Base-by-base conservation (phyloP, 2,888 invertebrate genomes). In the Diadromus collaris region DNA sequence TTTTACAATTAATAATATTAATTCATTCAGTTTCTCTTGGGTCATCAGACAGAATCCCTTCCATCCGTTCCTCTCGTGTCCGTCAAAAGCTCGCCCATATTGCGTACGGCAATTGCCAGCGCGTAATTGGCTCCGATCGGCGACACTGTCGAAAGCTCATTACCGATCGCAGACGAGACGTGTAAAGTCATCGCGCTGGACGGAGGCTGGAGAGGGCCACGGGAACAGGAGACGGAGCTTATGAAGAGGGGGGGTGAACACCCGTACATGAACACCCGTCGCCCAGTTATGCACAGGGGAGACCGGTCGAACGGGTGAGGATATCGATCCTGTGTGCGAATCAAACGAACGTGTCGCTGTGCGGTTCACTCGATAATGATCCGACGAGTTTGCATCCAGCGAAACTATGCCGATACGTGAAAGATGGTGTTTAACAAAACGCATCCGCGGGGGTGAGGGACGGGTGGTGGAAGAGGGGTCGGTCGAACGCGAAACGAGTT, bases 401-500 rank as follows among this genome's bases (percentile, higher is more conserved):
- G 13, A 54, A 54, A 54, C 27, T 13, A 54, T 29, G 6, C 16
- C n/a, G 54, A 29, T 6, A 29, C 51, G 61, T 38, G 68, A 54
- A 61, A 68, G 68, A 60, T 27, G 27, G 54, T 16, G 54, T 54
- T 54, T 29, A 54, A 54, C 54, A 29, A 54, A 54, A 54, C 27
- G 54, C 27, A 13, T 24, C 16, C 54, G 46, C 19, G 21, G 34
- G 10, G 34, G 34, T 6, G 54, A 46, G 10, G 21, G 27, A 29
- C 24, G 38, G 13, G 1, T 10, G 38, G 13, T 24, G 46, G n/a
- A 32, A 21, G 19, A 54, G 65, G 32, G 29, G 70, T 44, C n/a
- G 63, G 48, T 38, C 21, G 38, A 60, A 54, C 46, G 44, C 54
- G 60, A 27, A 24, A 65, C 81, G 80, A 83, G 85, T 85, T 85